These are phyloP conservation scores for Fukomys damarensis DNA, from an alignment of 2,113 vertebrate genomes.

Conservation along the genomic window DNA sequence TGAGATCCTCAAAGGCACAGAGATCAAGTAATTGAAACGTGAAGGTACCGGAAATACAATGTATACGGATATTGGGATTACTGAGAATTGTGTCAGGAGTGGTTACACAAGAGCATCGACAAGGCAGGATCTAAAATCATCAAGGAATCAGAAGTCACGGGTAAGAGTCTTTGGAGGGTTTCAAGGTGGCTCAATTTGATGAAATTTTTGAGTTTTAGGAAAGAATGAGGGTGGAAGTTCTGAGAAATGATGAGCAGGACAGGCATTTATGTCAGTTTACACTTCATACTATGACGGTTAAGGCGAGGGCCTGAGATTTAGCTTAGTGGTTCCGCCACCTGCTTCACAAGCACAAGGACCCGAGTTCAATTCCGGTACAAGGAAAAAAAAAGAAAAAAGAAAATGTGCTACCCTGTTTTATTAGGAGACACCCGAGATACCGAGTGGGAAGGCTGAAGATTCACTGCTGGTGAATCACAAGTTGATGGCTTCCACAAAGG, in stretches of 20 bases:
- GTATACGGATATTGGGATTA: neutral
- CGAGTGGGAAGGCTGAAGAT: neutral
- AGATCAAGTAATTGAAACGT: neutral
- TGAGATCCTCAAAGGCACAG: neutral
- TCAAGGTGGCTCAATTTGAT: neutral
- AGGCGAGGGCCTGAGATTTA: no score
- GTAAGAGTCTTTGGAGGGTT: neutral
- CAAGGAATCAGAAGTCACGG: neutral
- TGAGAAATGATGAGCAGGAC: neutral
- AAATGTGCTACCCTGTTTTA: neutral
- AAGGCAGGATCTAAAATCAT: neutral
- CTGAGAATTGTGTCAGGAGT: neutral
- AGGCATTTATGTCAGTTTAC: neutral
- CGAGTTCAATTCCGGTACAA: no score
- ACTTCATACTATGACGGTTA: neutral
- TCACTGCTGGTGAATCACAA: neutral
- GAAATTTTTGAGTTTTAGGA: neutral
- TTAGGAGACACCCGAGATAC: neutral
- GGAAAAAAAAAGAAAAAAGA: no score
- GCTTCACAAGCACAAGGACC: no score
- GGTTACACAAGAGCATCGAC: neutral
- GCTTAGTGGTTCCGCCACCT: no score
- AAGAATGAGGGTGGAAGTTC: neutral
- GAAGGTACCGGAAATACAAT: neutral
- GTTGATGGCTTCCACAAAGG: neutral